phyloP scores from a whole-genome alignment of 2,797 vertebrate species.

The Silurus lanzhouensis region DNA sequence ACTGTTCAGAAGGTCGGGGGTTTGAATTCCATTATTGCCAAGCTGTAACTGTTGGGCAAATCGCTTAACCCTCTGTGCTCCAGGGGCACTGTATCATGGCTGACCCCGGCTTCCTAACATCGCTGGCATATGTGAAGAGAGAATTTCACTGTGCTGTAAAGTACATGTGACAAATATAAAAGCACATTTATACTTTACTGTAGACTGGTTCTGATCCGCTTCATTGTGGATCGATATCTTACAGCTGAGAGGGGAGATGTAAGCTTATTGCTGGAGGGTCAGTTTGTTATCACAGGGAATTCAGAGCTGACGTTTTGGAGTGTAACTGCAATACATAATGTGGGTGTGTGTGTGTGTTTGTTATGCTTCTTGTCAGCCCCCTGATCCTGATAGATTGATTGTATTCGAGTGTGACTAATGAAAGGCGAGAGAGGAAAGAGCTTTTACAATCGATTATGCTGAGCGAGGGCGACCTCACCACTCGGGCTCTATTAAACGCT shows the following conservation, averaged over 20 bases:
- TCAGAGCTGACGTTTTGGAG: neutral
- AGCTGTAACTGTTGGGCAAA: too few relatives aligned
- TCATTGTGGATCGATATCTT: neutral
- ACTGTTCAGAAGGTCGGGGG: too few relatives aligned
- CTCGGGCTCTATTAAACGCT: slow-evolving; percentile 39
- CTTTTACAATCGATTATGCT: slow-evolving; percentile 41
- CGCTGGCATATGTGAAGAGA: too few relatives aligned
- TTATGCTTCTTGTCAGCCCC: neutral
- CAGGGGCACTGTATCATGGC: too few relatives aligned
- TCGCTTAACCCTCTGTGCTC: too few relatives aligned
- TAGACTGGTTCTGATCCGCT: neutral
- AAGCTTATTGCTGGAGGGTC: neutral
- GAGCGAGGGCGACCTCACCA: slow-evolving; percentile 28
- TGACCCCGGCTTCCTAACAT: too few relatives aligned
- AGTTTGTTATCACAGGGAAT: slow-evolving; percentile 7
- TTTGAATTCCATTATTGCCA: too few relatives aligned
- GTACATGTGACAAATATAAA: too few relatives aligned
- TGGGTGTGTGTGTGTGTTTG: slow-evolving; percentile 18
- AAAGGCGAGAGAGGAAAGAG: slow-evolving; percentile 34
- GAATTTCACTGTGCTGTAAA: too few relatives aligned
- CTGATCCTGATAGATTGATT: slow-evolving; percentile 29
- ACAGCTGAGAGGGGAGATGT: neutral
- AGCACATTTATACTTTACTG: too few relatives aligned
- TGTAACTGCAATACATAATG: neutral
- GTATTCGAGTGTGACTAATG: slow-evolving; percentile 37